Conservation (phyloP, 2,888 invertebrate species). For the Druceiella hillmani region DNA sequence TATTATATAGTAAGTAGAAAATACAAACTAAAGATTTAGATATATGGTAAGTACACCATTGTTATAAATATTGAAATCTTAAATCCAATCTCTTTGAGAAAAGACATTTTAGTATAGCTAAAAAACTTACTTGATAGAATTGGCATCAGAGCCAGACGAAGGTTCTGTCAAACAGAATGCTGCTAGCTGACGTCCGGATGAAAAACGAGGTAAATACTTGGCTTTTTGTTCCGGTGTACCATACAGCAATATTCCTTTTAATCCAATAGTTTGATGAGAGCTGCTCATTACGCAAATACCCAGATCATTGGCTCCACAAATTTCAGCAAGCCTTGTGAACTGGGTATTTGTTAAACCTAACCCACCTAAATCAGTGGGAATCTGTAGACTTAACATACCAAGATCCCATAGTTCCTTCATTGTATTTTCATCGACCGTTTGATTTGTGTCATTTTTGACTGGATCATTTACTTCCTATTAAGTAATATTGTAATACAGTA, state of each 20-base stretch:
- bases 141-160: conserved; percentile 90
- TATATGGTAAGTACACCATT: too few relatives aligned
- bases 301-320: conserved; percentile 87
- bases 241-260: conserved; percentile 89
- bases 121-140: conserved; percentile 59
- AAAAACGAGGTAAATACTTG: conserved; percentile 89
- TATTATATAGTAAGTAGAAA: too few relatives aligned
- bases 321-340: conserved; percentile 88
- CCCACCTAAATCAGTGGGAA: conserved; percentile 83
- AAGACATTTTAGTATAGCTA: too few relatives aligned
- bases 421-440: conserved; percentile 68
- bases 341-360: conserved; percentile 88
- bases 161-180: conserved; percentile 97
- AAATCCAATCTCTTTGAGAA: too few relatives aligned
- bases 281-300: conserved; percentile 92
- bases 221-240: conserved; percentile 86
- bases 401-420: conserved; percentile 81
- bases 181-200: conserved; percentile 79
- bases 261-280: conserved; percentile 95
- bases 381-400: conserved; percentile 88
- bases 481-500: too few relatives aligned
- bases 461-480: conserved; percentile 90
- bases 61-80: too few relatives aligned
- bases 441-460: conserved; percentile 76
- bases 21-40: too few relatives aligned